These are phyloP conservation scores for Phengaris alcon DNA, from an alignment of 2,888 invertebrate genomes.

Conservation along the genomic window DNA sequence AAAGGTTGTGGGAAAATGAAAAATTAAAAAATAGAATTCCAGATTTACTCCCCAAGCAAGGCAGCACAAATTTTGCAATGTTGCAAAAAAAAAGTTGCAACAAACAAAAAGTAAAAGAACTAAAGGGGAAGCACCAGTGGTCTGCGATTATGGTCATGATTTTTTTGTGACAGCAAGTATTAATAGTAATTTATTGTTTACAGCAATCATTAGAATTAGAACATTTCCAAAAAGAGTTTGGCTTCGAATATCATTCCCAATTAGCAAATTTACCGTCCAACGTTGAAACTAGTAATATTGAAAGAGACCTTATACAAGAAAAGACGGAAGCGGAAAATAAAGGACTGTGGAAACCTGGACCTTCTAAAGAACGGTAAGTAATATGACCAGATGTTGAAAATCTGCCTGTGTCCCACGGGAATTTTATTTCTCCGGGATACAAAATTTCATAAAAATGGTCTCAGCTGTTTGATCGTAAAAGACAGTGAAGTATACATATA, in stretches of 20 bases:
- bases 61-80: too few species aligned
- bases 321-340: constrained; percentile 37
- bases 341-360: constrained; percentile 34
- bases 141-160: too few species aligned
- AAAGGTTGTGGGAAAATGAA: too few species aligned
- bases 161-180: neutral
- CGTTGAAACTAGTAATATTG: constrained; percentile 50
- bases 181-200: constrained; percentile 25
- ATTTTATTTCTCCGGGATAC: too few species aligned
- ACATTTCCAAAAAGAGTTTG: constrained; percentile 51
- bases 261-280: constrained; percentile 44
- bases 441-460: too few species aligned
- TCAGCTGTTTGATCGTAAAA: too few species aligned
- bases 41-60: too few species aligned
- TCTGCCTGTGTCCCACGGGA: too few species aligned
- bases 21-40: too few species aligned
- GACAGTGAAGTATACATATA: neutral
- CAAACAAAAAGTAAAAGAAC: too few species aligned
- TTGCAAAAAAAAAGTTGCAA: too few species aligned
- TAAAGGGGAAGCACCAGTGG: too few species aligned
- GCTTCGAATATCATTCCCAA: constrained; percentile 45
- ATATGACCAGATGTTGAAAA: neutral
- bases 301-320: constrained; percentile 54
- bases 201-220: constrained; percentile 62
- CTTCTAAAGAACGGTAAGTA: constrained; percentile 36